Base-by-base conservation (phyloP, 2,888 invertebrate genomes). In the Drosophila multiciliata region DNA sequence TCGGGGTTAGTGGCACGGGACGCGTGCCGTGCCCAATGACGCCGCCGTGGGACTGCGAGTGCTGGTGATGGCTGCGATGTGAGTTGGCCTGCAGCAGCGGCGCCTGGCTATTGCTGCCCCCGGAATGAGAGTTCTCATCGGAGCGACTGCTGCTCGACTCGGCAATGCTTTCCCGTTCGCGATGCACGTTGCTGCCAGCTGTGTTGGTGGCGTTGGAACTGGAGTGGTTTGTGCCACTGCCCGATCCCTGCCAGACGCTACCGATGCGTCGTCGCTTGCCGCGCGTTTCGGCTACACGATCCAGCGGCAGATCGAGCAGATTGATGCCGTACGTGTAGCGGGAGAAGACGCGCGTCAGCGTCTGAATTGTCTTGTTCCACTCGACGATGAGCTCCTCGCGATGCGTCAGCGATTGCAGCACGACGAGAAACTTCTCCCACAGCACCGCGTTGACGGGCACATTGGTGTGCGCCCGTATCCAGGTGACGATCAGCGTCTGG, bases 321-420 rank as follows among this genome's bases (percentile, higher is more conserved):
- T 99, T 99, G 78, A 99, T 94, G 81, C 97, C 97, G 92, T 99
- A 99, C 29, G 99, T 98, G 92, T 99, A 98, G 23, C 98, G 95
- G 0, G 99, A 98, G 67, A 99, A 94, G 42, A 99, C 99, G 74
- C 99, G 95, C 0, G 99, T 99, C 80, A 99, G 93, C 0, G 98
- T 99, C 91, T 99, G 99, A 95, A 99, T 96, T n/a, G 98, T 98
- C 96, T 98, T 98, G 96, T 97, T 97, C 99, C 99, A 99, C 92
- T 99, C 99, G 75, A 96, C 97, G 74, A 99, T 97, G 15, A 99
- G 94, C 91, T 99, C 98, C 91, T 98, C 98, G 96, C 98, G 98
- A 80, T 96, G 96, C 0, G 98, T 98, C 8, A 99, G 94, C 1
- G 97, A 96, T 0, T 97, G 96, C 23, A 99, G 94, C 12, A 98